Percentiles rank a stretch among this genome's conserved stretches.
Evolutionary conservation across 2,888 invertebrate species (phyloP).

Genomic region (Zele albiditarsus): DNA sequence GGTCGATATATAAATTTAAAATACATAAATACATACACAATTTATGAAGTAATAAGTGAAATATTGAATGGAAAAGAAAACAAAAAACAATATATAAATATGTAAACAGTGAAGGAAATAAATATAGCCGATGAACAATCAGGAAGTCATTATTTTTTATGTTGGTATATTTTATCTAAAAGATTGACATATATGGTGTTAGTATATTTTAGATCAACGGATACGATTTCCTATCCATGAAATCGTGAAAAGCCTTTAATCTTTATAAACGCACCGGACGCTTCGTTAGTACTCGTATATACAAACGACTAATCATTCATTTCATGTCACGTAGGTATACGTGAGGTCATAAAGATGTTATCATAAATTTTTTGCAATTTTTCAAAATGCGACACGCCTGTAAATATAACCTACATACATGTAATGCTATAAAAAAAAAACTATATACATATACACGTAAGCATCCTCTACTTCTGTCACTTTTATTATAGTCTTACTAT

Average conservation of each 20-base stretch:
- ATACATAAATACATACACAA: background rate
- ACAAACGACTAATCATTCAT: constrained; percentile 45
- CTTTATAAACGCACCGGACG: constrained; percentile 18
- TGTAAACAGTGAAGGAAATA: background rate
- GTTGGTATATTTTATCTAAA: constrained; percentile 12
- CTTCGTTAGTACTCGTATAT: constrained; percentile 42
- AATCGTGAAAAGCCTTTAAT: constrained; percentile 29
- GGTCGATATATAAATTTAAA: background rate
- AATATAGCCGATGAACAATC: background rate
- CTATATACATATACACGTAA: background rate
- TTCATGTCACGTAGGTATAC: constrained; percentile 35
- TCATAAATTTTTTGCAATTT: constrained; percentile 40
- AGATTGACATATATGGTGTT: constrained; percentile 27
- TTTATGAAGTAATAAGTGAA: background rate
- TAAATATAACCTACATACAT: background rate
- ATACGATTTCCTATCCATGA: constrained; percentile 21
- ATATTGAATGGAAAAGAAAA: background rate
- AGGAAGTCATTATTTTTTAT: constrained; percentile 33
- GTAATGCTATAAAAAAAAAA: background rate
- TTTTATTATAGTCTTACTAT: background rate
- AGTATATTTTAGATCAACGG: constrained; percentile 20
- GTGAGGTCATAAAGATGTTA: constrained; percentile 34
- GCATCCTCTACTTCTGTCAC: background rate
- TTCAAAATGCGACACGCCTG: constrained; percentile 32
- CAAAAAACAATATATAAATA: background rate